Evolutionary conservation across 53 echinoderm and acorn worm species (phyloP), one percentile per base, ranked within the genome.

Genomic region (Echinometra lucunter): DNA sequence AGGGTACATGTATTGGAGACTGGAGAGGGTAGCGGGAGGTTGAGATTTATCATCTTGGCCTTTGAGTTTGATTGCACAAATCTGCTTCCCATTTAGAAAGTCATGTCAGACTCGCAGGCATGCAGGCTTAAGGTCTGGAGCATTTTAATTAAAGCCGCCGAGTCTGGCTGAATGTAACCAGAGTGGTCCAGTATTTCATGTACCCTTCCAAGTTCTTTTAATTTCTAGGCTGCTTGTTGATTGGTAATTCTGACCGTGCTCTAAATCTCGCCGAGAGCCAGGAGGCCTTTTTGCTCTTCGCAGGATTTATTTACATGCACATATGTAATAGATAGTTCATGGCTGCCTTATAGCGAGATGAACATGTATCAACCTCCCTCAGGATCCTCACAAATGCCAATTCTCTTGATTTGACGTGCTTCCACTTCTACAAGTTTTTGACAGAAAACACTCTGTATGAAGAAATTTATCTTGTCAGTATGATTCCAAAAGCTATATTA

Each of bases 21-120:
- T n/a, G n/a, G 42, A 78, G 42, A 8, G 78, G 38, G 42, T 23
- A 78, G 42, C 17, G 2, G 42, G 78, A 40, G 42, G 17, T 17
- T 42, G 78, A 78, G 49, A 85, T 85, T 85, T 49, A 85, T 85
- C 49, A 28, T 85, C 30, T 85, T 85, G 85, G 85, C 85, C 85
- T 85, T 85, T 85, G 45, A 49, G 85, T 85, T 85, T 85, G 85
- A 85, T 49, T 85, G 85, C 85, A 27, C 85, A 85, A 85, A 85
- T 85, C 85, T 53, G 53, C 85, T 28, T 85, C 47, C 45, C 85
- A 85, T 85, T 85, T 85, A 49, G 85, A 85, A 53, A 85, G 85
- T 49, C 85, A 85, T 85, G 85, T 49, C 85, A 5, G 47, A n/a
- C 45, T 85, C n/a, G 85, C 85, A 27, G 45, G 85, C 49, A 85